Base-by-base conservation (phyloP, 2,888 invertebrate species). In the Phalangium opilio region DNA sequence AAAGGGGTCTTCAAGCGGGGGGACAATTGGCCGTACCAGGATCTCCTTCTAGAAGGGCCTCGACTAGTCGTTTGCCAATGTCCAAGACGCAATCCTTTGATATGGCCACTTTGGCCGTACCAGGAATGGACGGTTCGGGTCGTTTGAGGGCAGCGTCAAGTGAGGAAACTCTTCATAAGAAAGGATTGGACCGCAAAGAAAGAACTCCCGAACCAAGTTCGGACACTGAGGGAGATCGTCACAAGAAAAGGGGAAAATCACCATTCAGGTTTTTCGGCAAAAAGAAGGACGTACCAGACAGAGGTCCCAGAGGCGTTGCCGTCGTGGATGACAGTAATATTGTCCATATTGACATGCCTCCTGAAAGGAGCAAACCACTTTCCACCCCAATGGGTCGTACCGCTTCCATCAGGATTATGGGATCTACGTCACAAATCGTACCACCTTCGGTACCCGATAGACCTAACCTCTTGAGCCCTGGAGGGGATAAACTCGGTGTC, bases 221-320 rank as follows among this genome's bases (percentile, higher is more conserved):
- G 12, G 51, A 49, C n/a, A 38, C 62, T 62, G 51, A 49, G 20
- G 48, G 47, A 10, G 53, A 53, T 18, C 38, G 49, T 15, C 52
- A 56, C 56, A 79, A 83, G 65, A 77, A 79, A 62, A 72, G 90
- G 10, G 87, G 89, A 45, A 76, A 89, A 55, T 90, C 90, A 35
- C 90, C 93, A 15, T 93, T 95, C 67, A 83, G 83, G 79, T 87
- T 87, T 68, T 89, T 87, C 67, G 79, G 82, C 21, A 80, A 83
- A 60, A 85, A 85, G 64, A 75, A 81, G 36, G 70, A 74, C 42
- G 77, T 15, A 10, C 18, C 18, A 10, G 38, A 38, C 15, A 10
- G 38, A 18, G 18, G 38, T 17, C 15, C 77, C 17, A 76, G 54
- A 55, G 77, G 59, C 79, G 78, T 55, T 77, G 76, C 15, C 80